phyloP scores from a whole-genome alignment of 1,140 invertebrate genomes.

The Manduca sexta region DNA sequence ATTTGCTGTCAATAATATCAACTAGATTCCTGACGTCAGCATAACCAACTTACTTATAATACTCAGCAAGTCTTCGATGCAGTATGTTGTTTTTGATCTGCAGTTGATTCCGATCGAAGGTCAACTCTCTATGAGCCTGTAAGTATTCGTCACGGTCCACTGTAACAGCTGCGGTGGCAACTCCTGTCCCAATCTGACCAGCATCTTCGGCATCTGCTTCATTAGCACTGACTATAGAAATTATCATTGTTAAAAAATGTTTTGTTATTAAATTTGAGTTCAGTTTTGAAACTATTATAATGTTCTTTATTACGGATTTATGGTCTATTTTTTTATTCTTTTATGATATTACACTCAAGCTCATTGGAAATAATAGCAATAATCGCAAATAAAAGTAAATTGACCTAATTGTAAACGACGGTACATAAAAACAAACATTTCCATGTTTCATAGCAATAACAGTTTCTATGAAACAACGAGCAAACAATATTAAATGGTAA shows the following conservation, averaged over 20 bases:
- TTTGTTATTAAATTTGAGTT: too few species aligned
- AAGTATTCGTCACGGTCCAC: conserved; percentile 54
- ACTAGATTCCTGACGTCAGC: too few species aligned
- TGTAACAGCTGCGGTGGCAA: conserved; percentile 28
- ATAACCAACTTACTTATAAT: conserved; percentile 54
- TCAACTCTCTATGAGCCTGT: conserved; percentile 47
- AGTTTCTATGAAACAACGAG: too few species aligned
- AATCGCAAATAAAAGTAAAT: too few species aligned
- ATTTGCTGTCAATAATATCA: too few species aligned
- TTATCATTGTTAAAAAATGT: too few species aligned
- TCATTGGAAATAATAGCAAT: background rate
- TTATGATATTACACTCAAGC: background rate
- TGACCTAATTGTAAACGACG: too few species aligned
- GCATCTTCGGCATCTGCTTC: conserved; percentile 13
- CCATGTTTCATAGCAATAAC: too few species aligned
- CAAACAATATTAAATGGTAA: too few species aligned
- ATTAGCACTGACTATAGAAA: conserved; percentile 8
- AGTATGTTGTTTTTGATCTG: conserved; percentile 57
- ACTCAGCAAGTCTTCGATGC: conserved; percentile 55
- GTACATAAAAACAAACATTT: too few species aligned
- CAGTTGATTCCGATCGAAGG: conserved; percentile 36
- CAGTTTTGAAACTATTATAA: background rate
- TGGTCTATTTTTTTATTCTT: background rate
- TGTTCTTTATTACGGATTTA: background rate
- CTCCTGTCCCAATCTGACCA: conserved; percentile 39